Evolutionary conservation across 2,888 invertebrate genomes (phyloP), one percentile per base, ranked within the genome.

Genomic region (Lamproptera curius): DNA sequence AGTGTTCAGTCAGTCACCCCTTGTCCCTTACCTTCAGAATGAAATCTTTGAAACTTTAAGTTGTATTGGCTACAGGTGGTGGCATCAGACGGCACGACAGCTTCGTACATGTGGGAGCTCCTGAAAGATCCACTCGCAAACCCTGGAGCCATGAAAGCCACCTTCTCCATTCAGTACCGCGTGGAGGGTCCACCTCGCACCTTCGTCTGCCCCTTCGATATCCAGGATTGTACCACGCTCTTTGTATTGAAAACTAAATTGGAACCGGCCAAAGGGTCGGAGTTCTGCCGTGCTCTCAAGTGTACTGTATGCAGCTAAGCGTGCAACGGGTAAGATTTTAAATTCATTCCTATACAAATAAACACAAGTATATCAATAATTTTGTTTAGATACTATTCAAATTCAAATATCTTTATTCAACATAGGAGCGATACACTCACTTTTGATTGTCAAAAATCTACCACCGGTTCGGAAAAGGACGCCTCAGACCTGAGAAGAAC

Each of bases 251-350:
- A 91, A 53, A 93, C 94, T 0, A 90, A 90, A 58, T 89, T 97
- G 55, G 95, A 96, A 70, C 94, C 95, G 0, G 91, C 91, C 16
- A 93, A 93, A 68, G 93, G 94, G 1, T 90, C 90, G 16, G 97
- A 97, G 69, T 93, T 96, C 66, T 97, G 97, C 70, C 92, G 97
- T 45, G 94, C 96, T 96, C 96, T 52, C 93, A 94, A 54, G 93
- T 97, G 70, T 97, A 97, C 76, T 94, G 94, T 76, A 85, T 95
- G 63, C 92, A 93, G 70, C 80, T 95, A 49, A 92, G 90, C 56
- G 92, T 96, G 36, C 92, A 91, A 55, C 90, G 91, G 73, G 88
- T 91, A 43, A 65, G 74, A n/a, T n/a, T n/a, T n/a, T 64, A 1
- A 2, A 6, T 37, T 46, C 10, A 41, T 35, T n/a, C 42, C 17